phyloP scores from a whole-genome alignment of 1,140 invertebrate species.

The Tribolium castaneum region DNA sequence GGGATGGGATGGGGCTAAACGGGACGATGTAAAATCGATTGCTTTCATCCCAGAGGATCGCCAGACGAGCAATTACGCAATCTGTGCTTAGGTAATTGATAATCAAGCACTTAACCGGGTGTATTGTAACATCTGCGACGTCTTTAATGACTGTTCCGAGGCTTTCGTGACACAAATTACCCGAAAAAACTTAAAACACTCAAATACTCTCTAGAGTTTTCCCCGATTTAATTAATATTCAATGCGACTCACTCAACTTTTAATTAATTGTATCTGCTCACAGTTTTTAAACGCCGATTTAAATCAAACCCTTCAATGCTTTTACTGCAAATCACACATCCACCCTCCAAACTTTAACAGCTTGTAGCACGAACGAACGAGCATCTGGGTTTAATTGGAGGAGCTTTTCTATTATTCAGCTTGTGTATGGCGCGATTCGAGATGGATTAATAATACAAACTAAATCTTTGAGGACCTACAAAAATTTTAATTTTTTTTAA shows the following conservation, averaged over 20 bases:
- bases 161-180: not conserved
- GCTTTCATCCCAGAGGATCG: slow-evolving; percentile 56
- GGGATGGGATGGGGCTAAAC: slow-evolving; percentile 52
- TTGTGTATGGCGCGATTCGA: not conserved
- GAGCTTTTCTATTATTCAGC: slow-evolving; percentile 16
- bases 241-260: slow-evolving; percentile 42
- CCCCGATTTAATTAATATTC: slow-evolving; percentile 50
- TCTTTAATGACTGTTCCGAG: slow-evolving; percentile 16
- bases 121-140: slow-evolving; percentile 31
- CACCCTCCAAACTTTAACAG: slow-evolving; percentile 3
- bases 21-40: slow-evolving; percentile 58
- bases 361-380: not conserved
- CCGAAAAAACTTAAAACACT: not conserved
- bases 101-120: slow-evolving; percentile 47
- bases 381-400: slow-evolving; percentile 18
- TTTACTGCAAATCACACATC: not conserved
- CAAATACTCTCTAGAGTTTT: not conserved
- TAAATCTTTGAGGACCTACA: no score
- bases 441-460: slow-evolving; percentile 23
- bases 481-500: no score
- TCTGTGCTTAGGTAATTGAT: slow-evolving; percentile 57
- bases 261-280: slow-evolving; percentile 49
- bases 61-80: slow-evolving; percentile 58
- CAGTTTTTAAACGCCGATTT: not conserved
- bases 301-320: not conserved